Evolutionary conservation across 2,113 vertebrate species (phyloP), one percentile per base, ranked within the genome.

Genomic region (Parus major): DNA sequence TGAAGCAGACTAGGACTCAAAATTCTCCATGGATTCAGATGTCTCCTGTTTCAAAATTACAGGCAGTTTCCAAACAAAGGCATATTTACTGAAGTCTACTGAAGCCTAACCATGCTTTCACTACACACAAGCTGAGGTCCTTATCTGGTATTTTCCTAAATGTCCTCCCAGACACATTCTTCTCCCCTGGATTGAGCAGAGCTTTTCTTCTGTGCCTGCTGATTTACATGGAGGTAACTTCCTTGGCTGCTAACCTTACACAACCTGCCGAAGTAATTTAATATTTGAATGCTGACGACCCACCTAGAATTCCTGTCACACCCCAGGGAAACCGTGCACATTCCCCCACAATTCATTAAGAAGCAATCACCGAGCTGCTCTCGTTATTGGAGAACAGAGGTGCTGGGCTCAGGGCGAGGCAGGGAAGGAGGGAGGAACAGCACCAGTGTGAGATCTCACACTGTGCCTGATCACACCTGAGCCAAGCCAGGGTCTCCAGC

Each of bases 241-340:
- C 79, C 50, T 77, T 52, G 63, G 75, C 55, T 92, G 55, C 59
- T 94, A 73, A 94, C 87, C 63, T 94, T n/a, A 91, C 75, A 61
- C 75, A 95, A 87, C 82, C 91, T 77, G 66, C 53, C 15, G 39
- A 71, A 68, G 57, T 75, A 78, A 95, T 92, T 92, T 77, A 80
- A 65, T 76, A 82, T 91, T 65, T 87, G 61, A 92, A 80, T 82
- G 87, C 57, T 88, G 87, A 73, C 25, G 39, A 89, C 76, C 85
- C 93, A 82, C 85, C 82, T 91, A 65, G 55, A 91, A 93, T 91
- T 90, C 90, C 70, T 86, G 80, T 73, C 68, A 88, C 87, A 59
- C 35, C 87, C 63, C 44, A 31, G 63, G 89, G 71, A 52, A 95
- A 33, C 50, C 11, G 5, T 87, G 27, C 46, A 25, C 75, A 39